phyloP scores from a whole-genome alignment of 2,797 vertebrate species.

The Sebastes dallii region DNA sequence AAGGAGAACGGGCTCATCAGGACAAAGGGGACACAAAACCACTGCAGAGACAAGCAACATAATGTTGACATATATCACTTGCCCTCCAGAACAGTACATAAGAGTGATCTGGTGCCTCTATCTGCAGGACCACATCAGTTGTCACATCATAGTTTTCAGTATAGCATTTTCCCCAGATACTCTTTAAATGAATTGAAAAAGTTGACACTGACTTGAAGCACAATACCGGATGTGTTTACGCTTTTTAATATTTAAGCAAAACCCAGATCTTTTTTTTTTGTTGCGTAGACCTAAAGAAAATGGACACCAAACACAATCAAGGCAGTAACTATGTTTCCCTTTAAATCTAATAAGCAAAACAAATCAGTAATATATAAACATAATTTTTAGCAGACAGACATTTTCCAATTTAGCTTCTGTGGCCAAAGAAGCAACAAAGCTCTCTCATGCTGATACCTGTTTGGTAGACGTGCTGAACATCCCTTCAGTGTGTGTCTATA shows the following conservation, averaged over 20 bases:
- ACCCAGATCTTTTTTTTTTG: not conserved
- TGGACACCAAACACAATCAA: not conserved
- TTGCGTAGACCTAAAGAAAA: not conserved
- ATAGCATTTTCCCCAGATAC: not conserved
- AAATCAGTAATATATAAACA: too few species aligned
- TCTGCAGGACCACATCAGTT: not conserved
- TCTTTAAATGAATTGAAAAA: not conserved
- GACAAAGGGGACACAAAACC: not conserved
- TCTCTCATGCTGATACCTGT: not conserved
- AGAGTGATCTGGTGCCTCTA: not conserved
- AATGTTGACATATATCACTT: not conserved
- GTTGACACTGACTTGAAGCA: not conserved
- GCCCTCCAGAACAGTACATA: not conserved
- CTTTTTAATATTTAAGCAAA: not conserved
- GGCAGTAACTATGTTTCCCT: too few species aligned
- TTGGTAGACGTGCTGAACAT: not conserved
- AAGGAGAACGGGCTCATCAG: not conserved
- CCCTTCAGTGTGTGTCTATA: not conserved
- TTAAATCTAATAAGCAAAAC: too few species aligned
- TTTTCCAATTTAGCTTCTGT: not conserved
- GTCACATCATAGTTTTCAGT: not conserved
- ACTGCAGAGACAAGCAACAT: not conserved
- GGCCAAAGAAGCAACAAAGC: not conserved
- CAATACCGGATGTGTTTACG: not conserved
- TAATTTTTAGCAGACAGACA: not conserved